Base-by-base conservation (phyloP, 2,888 invertebrate genomes). In the Lomographa bimaculata region DNA sequence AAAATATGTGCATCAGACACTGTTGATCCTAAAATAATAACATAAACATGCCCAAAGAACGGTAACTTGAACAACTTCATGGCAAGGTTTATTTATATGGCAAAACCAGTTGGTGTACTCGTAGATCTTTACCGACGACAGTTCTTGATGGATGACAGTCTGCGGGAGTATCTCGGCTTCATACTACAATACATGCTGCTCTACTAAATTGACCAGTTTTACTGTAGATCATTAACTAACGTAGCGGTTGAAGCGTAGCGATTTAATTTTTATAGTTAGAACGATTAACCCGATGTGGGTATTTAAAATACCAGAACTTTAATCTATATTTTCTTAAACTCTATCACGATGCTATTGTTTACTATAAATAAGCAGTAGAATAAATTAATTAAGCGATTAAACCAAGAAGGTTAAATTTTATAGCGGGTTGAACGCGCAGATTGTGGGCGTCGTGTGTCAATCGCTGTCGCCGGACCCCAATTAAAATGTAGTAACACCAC, bases 401-500 rank as follows among this genome's bases (percentile, higher is more conserved):
- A 35, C 46, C 23, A 30, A 29, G 34, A 41, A 38, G 35, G 43
- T 43, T 35, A 38, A 21, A 36, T 40, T 50, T 38, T 41, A 44
- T 41, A 47, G 57, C 51, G 42, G 54, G 54, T 60, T 43, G 54
- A 58, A 60, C 57, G 57, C 48, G 36, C 50, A 57, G 64, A 63
- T 60, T 60, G 65, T 57, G 61, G 56, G 58, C 57, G 60, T 38
- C 32, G 59, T 61, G 55, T 57, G 55, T 60, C 59, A 59, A 42
- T 54, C 35, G 53, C 35, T 62, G 64, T 64, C 64, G 60, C 54
- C 55, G 44, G 65, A 55, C 58, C 63, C 65, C 71, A 79, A 79
- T 81, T 79, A 77, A 73, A 76, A 69, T 55, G 60, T 67, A 66
- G 67, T 66, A 42, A 21, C 16, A 32, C 17, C 33, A 39, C 26